phyloP scores from a whole-genome alignment of 1,140 invertebrate genomes.

The Leptestheria dahalacensis region DNA sequence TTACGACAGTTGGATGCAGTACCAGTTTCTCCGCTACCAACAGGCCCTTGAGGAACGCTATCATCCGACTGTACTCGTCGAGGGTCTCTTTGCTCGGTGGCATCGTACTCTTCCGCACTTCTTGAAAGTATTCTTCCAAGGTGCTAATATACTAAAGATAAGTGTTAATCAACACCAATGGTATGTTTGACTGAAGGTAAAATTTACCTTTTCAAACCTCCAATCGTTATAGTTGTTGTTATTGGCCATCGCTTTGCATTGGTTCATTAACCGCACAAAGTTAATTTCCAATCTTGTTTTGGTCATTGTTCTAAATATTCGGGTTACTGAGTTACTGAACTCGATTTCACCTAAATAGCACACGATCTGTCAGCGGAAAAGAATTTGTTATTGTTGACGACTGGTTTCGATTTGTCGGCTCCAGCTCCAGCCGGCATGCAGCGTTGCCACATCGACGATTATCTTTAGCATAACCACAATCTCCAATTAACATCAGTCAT shows the following conservation, averaged over 20 bases:
- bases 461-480: no score
- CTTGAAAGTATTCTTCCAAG: constrained; percentile 11
- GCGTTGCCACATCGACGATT: no score
- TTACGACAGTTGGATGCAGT: background rate
- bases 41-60: constrained; percentile 11
- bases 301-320: background rate
- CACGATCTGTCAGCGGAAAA: no score
- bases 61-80: constrained; percentile 6
- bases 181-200: background rate
- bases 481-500: no score
- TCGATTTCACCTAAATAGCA: no score
- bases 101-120: constrained; percentile 9
- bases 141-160: constrained; percentile 9
- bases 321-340: no score
- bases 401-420: no score
- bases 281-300: constrained; percentile 12
- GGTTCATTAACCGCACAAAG: constrained; percentile 6
- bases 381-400: no score
- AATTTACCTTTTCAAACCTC: constrained; percentile 13
- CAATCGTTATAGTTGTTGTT: constrained; percentile 12
- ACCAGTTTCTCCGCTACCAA: constrained; percentile 12
- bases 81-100: constrained; percentile 7
- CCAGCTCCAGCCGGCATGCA: no score
- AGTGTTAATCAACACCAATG: background rate
- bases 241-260: constrained; percentile 14